Percentiles rank a stretch among this genome's conserved stretches.
Evolutionary conservation across 2,113 vertebrate genomes (phyloP).

Genomic region (Entosphenus tridentatus): DNA sequence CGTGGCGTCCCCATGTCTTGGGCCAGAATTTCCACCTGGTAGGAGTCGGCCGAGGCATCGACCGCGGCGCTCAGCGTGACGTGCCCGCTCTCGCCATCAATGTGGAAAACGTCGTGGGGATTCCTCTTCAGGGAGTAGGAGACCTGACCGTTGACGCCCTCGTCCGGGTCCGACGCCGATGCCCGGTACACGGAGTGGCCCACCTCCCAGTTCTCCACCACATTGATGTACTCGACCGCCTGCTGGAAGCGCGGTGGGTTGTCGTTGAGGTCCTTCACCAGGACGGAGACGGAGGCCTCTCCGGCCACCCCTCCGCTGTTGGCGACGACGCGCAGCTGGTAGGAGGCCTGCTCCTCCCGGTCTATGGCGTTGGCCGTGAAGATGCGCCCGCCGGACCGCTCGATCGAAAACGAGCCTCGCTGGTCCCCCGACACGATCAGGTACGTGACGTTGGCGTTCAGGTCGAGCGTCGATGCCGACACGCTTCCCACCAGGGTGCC

Average conservation of each 20-base stretch:
- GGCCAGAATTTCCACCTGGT: slow-evolving; percentile 61
- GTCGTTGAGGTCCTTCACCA: slow-evolving; percentile 82
- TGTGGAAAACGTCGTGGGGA: slow-evolving; percentile 50
- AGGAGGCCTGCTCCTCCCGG: slow-evolving; percentile 67
- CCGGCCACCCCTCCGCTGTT: slow-evolving; percentile 62
- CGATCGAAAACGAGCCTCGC: slow-evolving; percentile 48
- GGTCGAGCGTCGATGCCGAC: slow-evolving; percentile 57
- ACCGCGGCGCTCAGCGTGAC: slow-evolving; percentile 47
- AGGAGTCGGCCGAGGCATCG: slow-evolving; percentile 54
- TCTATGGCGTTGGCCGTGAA: slow-evolving; percentile 51
- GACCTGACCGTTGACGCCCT: slow-evolving; percentile 58
- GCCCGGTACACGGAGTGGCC: slow-evolving; percentile 80
- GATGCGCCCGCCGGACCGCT: slow-evolving; percentile 41
- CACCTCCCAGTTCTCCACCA: slow-evolving; percentile 76
- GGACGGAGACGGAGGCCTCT: slow-evolving; percentile 62
- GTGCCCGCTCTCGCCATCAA: slow-evolving; percentile 47
- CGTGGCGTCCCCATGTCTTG: slow-evolving; percentile 64
- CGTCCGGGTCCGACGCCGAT: slow-evolving; percentile 61
- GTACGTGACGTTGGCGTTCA: slow-evolving; percentile 79
- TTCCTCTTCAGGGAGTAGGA: slow-evolving; percentile 67
- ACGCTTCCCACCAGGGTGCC: slow-evolving; percentile 63
- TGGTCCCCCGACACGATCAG: slow-evolving; percentile 76
- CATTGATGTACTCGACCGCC: slow-evolving; percentile 51
- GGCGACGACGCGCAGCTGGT: slow-evolving; percentile 69
- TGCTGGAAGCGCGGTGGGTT: slow-evolving; percentile 69